Percentiles rank a stretch among this genome's conserved stretches.
Conservation (phyloP, 2,797 vertebrate genomes). For the Neostethus bicornis region DNA sequence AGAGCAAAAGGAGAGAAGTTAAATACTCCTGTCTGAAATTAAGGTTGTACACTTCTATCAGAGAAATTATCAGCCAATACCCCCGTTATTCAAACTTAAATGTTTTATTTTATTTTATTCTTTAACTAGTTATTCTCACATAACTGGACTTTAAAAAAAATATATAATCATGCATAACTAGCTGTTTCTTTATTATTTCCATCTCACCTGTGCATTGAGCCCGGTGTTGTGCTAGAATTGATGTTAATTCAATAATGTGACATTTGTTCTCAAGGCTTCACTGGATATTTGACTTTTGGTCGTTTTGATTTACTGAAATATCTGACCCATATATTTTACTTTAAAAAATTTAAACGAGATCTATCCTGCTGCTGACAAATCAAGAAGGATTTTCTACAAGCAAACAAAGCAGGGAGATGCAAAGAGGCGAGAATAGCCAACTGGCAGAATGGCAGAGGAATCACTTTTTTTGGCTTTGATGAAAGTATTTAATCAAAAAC, state of each 20-base stretch:
- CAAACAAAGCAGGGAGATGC: slow-evolving; percentile 26
- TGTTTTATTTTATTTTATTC: too few relatives aligned
- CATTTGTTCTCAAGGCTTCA: slow-evolving; percentile 14
- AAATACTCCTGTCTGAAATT: slow-evolving; percentile 37
- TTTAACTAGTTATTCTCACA: too few relatives aligned
- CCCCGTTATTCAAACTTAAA: too few relatives aligned
- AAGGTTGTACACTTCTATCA: too few relatives aligned
- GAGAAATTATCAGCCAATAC: slow-evolving; percentile 64
- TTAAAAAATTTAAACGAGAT: slow-evolving; percentile 28
- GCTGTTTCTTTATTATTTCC: slow-evolving; percentile 13
- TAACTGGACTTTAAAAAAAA: too few relatives aligned
- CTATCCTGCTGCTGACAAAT: slow-evolving; percentile 23
- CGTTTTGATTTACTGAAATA: slow-evolving; percentile 42
- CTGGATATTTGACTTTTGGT: slow-evolving; percentile 31
- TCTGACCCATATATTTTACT: slow-evolving; percentile 29
- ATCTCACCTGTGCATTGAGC: slow-evolving; percentile 19
- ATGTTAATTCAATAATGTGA: slow-evolving; percentile 29
- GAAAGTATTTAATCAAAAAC: too few relatives aligned
- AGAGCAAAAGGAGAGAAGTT: slow-evolving; percentile 33
- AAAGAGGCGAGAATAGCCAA: slow-evolving; percentile 26
- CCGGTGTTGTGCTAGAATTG: slow-evolving; percentile 11
- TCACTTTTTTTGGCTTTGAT: too few relatives aligned
- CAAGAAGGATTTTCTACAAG: slow-evolving; percentile 21
- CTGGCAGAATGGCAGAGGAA: slow-evolving; percentile 7
- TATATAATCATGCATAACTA: slow-evolving; percentile 1